These are phyloP conservation scores for Shinisaurus crocodilurus DNA, from an alignment of 2,113 vertebrate species.

Conservation along the genomic window DNA sequence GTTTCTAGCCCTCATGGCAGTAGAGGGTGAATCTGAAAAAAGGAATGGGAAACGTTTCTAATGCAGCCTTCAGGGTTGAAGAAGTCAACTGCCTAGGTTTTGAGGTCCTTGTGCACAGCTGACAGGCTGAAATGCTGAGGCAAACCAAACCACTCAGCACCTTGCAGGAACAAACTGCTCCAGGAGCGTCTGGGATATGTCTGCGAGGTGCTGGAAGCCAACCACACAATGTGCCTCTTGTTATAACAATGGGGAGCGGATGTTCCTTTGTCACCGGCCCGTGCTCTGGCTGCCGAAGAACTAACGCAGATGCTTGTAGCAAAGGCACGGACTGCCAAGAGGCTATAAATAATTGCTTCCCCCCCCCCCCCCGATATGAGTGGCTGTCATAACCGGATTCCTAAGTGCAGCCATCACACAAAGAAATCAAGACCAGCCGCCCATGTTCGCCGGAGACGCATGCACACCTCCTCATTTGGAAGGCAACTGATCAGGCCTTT, in stretches of 20 bases:
- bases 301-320: background rate
- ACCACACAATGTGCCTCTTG: background rate
- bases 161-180: background rate
- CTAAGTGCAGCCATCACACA: background rate
- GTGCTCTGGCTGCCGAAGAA: background rate
- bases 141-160: too few species aligned
- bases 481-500: background rate
- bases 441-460: background rate
- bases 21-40: background rate
- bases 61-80: background rate
- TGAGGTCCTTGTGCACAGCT: background rate
- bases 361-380: background rate
- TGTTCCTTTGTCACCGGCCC: background rate
- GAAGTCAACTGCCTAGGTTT: background rate
- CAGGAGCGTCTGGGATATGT: background rate
- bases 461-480: background rate
- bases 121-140: background rate
- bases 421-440: background rate
- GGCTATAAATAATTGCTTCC: conserved; percentile 41
- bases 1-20: background rate
- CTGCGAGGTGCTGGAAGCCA: too few species aligned
- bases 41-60: background rate
- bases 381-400: conserved; percentile 5
- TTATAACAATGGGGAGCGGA: background rate
- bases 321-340: conserved; percentile 14